Base-by-base conservation (phyloP, 2,113 vertebrate genomes). In the Prochilodus magdalenae region DNA sequence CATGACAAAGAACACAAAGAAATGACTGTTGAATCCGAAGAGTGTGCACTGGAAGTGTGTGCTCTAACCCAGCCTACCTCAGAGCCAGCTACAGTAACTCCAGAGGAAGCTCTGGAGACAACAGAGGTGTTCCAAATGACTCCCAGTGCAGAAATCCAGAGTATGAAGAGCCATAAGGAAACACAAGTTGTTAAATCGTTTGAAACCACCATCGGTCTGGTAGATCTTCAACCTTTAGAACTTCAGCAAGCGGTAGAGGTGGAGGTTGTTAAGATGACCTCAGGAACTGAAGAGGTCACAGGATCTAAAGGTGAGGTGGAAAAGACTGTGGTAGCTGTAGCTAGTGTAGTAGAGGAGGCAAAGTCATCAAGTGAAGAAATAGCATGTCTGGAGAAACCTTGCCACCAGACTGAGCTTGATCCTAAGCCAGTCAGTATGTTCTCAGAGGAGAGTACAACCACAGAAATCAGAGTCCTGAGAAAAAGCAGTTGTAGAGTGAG, bases 261-360 rank as follows among this genome's bases (percentile, higher is more conserved):
- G 29, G 83, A 89, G 62, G 89, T 89, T 59, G 82, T 72, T 44
- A 80, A 80, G 59, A 79, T 88, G 80, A 79, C 86, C 13, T 85
- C 84, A 72, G 90, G 86, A 80, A 81, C 65, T 2, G 79, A 89
- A 65, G 80, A 62, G 2, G 59, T 33, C 27, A 77, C 49, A 44
- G 53, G 79, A 5, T 27, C 55, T 60, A 36, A 67, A 13, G 22
- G 22, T 18, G 29, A 67, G 1, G 14, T 16, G 36, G 57, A 79
- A 69, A 24, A 79, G 59, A 12, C 33, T 36, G 33, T 36, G 33
- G 33, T 26, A 49, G 33, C 53, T 4, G 16, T 59, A 66, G 6
- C 33, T 36, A 36, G 33, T 36, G 60, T 22, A n/a, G 62, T 11
- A 44, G 59, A 77, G 33, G 47, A 27, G 7, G 47, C 14, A 51